Conservation (phyloP, 2,797 vertebrate species). For the Bradypus variegatus region DNA sequence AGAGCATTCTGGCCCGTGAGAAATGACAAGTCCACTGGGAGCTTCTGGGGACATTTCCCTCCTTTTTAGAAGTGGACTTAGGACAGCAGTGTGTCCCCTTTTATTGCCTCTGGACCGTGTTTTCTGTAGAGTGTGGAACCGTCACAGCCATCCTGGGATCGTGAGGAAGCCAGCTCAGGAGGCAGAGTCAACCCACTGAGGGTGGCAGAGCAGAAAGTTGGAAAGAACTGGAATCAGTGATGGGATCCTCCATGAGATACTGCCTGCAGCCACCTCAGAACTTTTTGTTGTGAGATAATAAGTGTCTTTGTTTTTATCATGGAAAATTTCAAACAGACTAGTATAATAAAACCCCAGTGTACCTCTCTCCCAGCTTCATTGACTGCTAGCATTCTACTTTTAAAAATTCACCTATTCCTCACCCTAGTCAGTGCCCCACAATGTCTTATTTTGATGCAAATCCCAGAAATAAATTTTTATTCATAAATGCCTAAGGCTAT, state of each 20-base stretch:
- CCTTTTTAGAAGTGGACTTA: neutral
- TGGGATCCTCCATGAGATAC: too few species aligned
- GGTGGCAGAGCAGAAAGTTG: neutral
- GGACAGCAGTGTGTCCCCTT: neutral
- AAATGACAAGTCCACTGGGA: neutral
- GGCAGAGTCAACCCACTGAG: too few species aligned
- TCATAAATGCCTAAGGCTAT: neutral
- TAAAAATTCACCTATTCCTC: neutral
- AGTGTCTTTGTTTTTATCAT: neutral
- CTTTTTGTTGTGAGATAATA: neutral
- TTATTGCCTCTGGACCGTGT: neutral
- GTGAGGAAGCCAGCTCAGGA: too few species aligned
- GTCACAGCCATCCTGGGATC: too few species aligned
- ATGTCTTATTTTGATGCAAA: neutral
- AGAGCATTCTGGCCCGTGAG: too few species aligned
- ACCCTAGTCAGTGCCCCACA: neutral
- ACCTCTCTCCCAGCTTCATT: too few species aligned
- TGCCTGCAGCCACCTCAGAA: neutral
- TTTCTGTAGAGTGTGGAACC: neutral
- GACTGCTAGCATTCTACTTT: neutral
- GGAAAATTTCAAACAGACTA: neutral
- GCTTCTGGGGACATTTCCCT: neutral
- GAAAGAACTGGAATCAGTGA: neutral
- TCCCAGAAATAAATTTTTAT: neutral
- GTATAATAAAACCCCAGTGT: too few species aligned